Conservation (phyloP, 2,113 vertebrate genomes). For the Cervus canadensis region DNA sequence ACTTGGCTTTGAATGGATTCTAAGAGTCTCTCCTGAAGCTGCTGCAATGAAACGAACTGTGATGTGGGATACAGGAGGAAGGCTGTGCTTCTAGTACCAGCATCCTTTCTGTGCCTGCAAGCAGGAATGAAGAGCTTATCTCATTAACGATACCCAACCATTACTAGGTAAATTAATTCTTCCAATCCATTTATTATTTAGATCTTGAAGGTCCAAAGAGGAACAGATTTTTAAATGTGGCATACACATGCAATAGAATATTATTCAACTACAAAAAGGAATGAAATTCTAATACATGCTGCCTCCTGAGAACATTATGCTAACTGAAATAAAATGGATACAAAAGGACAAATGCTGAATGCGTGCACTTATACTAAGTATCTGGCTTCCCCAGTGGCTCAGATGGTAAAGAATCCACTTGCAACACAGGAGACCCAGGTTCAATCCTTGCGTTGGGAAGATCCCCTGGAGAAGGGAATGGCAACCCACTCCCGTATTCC, state of each 20-base stretch:
- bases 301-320: background rate
- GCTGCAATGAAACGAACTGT: background rate
- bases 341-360: background rate
- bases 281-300: background rate
- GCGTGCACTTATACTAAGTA: background rate
- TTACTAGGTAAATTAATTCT: background rate
- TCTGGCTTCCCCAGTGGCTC: background rate
- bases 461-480: background rate
- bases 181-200: background rate
- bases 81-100: background rate
- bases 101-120: background rate
- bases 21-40: background rate
- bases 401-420: background rate
- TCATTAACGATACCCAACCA: background rate
- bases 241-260: background rate
- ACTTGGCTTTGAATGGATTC: background rate
- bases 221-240: background rate
- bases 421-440: background rate
- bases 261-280: background rate
- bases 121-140: background rate
- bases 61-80: fast-evolving
- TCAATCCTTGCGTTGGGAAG: background rate
- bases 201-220: background rate
- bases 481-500: background rate
- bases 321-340: background rate